phyloP scores from a whole-genome alignment of 2,113 vertebrate genomes.

The Thermophis baileyi region DNA sequence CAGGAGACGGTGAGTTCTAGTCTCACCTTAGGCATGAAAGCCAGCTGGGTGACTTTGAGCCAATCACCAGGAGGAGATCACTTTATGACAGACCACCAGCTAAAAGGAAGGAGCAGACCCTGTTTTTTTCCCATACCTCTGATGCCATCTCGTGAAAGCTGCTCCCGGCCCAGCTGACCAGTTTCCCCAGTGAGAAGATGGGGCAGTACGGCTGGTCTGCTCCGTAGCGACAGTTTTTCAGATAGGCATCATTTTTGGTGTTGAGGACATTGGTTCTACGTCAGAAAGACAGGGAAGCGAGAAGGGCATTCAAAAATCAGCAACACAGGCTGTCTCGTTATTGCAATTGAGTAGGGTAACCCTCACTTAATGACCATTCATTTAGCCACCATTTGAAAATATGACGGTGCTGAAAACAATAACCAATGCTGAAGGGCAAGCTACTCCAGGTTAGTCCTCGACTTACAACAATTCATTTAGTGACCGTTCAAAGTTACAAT shows the following conservation, averaged over 20 bases:
- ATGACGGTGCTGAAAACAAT: too few relatives aligned
- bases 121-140: constrained; percentile 69
- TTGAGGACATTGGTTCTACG: constrained; percentile 85
- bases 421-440: too few relatives aligned
- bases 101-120: background rate
- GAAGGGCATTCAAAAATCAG: background rate
- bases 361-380: too few relatives aligned
- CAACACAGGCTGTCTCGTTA: background rate
- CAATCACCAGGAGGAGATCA: background rate
- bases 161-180: constrained; percentile 77
- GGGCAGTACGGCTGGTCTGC: constrained; percentile 83
- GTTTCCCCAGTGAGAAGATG: constrained; percentile 83
- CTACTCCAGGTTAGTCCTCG: too few relatives aligned
- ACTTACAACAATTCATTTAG: too few relatives aligned
- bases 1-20: too few relatives aligned
- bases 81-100: background rate
- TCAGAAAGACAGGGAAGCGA: background rate
- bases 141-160: constrained; percentile 83
- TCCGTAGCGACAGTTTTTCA: constrained; percentile 83
- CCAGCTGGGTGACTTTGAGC: too few relatives aligned
- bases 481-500: too few relatives aligned
- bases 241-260: constrained; percentile 69
- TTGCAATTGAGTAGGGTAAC: too few relatives aligned
- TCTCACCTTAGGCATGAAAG: too few relatives aligned
- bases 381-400: too few relatives aligned